Evolutionary conservation across 2,888 invertebrate genomes (phyloP), one percentile per base, ranked within the genome.

Genomic region (Uropetala carovei): DNA sequence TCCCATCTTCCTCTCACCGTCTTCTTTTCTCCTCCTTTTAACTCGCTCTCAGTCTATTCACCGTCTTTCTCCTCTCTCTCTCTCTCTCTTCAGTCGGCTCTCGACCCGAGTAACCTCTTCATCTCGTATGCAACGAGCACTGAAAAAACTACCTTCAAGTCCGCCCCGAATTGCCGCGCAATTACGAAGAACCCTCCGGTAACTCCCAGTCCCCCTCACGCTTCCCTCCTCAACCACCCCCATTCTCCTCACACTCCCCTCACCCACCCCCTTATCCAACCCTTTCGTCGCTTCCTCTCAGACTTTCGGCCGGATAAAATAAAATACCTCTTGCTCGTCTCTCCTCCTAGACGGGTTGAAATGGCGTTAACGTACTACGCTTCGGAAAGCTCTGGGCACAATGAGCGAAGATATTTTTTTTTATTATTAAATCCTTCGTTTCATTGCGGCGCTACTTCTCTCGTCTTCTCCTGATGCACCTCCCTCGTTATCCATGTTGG

Each of bases 401-500:
- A n/a, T 18, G 68, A 68, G 22, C 7, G 75, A n/a, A 27, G 75
- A 11, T 22, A 27, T 27, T 27, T 75, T 75, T 75, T 75, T 22
- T n/a, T n/a, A n/a, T n/a, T 3, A 57, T 16, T 16, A 30, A 64
- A 30, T 60, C 59, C 60, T 43, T 56, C 60, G 27, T 59, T 43
- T 1, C 64, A 16, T 43, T 84, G 43, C 84, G 85, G 16, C 64
- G 64, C 43, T 18, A 43, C 43, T 64, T n/a, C 64, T 16, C 16
- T 60, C 57, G 60, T 18, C 43, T 3, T 58, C 59, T 27, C 30
- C 30, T 30, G 30, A 43, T 27, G 64, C 43, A n/a, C 60, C 60
- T 30, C 60, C 43, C 86, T 86, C 86, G 64, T 68, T 68, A 89
- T 43, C 43, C 43, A 64, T 43, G 56, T 64, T 75, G 22, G 22